These are phyloP conservation scores for Tipula vernalis DNA, from an alignment of 2,888 invertebrate genomes.

Conservation along the genomic window DNA sequence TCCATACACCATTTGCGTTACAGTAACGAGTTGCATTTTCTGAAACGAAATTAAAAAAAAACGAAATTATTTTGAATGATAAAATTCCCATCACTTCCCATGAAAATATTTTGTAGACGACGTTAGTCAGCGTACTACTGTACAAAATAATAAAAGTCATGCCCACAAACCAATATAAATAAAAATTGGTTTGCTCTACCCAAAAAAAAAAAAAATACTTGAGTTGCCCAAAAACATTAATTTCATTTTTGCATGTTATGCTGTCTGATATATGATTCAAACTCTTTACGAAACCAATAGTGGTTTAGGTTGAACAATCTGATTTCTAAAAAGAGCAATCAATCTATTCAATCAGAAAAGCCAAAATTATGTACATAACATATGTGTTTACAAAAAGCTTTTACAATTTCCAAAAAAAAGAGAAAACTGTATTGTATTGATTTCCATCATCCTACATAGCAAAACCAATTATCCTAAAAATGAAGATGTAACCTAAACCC, in stretches of 20 bases:
- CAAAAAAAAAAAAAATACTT: not conserved
- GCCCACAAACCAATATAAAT: not conserved
- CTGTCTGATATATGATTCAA: not conserved
- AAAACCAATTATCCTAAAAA: not conserved
- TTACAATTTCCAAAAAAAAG: not conserved
- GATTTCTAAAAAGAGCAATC: not conserved
- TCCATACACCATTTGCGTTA: conserved; percentile 69
- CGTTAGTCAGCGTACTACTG: not conserved
- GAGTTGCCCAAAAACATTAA: not conserved
- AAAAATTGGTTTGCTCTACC: not conserved
- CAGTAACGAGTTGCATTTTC: conserved; percentile 80
- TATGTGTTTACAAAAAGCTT: not conserved
- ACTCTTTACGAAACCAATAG: not conserved
- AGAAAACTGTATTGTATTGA: not conserved
- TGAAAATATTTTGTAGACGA: too few relatives aligned
- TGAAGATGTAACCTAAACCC: not conserved
- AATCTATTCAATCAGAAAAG: not conserved
- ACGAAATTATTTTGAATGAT: not conserved
- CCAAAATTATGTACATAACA: not conserved
- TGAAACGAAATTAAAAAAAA: conserved; percentile 29
- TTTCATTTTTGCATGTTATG: not conserved
- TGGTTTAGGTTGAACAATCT: not conserved
- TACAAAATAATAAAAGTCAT: not conserved
- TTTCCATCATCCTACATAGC: not conserved
- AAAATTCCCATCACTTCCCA: not conserved